Evolutionary conservation across 1,140 invertebrate species (phyloP).

Genomic region (Bathynomus jamesi): DNA sequence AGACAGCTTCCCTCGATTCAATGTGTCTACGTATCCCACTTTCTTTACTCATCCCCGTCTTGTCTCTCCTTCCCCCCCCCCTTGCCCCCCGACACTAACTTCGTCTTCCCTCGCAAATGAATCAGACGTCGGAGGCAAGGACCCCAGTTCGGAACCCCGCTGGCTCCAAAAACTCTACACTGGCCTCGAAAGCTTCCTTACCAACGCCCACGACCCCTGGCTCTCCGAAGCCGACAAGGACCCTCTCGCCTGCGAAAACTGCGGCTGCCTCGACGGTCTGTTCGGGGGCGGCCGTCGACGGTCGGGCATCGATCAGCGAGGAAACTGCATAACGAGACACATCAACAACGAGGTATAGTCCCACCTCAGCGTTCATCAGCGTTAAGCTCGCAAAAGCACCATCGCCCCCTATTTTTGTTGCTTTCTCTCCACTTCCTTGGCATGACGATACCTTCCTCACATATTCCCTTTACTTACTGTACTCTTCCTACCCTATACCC

Average conservation of each 20-base stretch:
- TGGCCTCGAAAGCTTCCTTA: constrained; percentile 35
- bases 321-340: constrained; percentile 16
- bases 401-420: no score
- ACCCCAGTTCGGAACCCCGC: constrained; percentile 19
- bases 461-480: no score
- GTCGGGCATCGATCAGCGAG: neutral
- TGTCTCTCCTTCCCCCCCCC: neutral
- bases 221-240: constrained; percentile 33
- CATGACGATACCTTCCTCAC: no score
- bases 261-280: neutral
- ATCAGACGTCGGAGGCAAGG: constrained; percentile 20
- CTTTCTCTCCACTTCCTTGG: no score
- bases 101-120: neutral
- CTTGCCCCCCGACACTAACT: neutral
- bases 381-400: no score
- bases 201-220: constrained; percentile 37
- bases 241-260: constrained; percentile 31
- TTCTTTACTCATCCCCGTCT: neutral
- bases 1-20: no score
- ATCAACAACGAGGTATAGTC: constrained; percentile 16
- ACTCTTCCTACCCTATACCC: no score
- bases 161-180: constrained; percentile 29
- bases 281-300: neutral
- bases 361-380: no score
- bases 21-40: no score